Evolutionary conservation across 53 echinoderm and acorn worm genomes (phyloP), one percentile per base, ranked within the genome.

Genomic region (Astropecten irregularis): DNA sequence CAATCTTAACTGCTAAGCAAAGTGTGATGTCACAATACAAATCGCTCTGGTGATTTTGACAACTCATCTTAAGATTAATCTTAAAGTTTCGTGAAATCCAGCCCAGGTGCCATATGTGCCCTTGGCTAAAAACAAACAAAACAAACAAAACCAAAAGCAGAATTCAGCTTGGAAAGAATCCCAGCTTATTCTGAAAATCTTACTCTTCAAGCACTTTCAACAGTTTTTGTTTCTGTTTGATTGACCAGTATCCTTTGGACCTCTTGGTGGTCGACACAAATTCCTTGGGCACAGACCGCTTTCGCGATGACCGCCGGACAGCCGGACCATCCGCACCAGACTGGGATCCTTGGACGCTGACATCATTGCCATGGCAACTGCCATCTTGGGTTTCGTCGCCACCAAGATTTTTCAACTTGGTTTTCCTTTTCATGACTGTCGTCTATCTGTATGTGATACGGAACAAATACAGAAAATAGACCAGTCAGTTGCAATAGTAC

Each of bases 191-290:
- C n/a, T n/a, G 54, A 21, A 18, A 54, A 21, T 2, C 68, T 68
- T 68, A 73, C 73, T 62, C 63, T 16, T 60, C 23, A 28, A 87
- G 61, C 10, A 62, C 29, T 47, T 47, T 10, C 28, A 87, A 35
- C 0, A 87, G 88, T 6, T 44, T 39, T 16, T 53, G 34, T 32
- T 87, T 87, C 37, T 87, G 82, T 9, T 33, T 9, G 0, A 46
- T 26, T 11, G 14, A n/a, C 88, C 88, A 87, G 31, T 62, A 21
- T 15, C 14, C 33, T 18, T 0, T 21, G 15, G 29, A 2, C 14
- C 44, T 48, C 33, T 30, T 44, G 46, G 60, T 2, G 3, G 18
- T 42, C 0, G 46, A 11, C 13, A 32, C 79, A 11, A 42, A 79
- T 10, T 16, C 21, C 1, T 28, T n/a, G 1, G 79, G 62, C 15